Evolutionary conservation across 1,140 invertebrate genomes (phyloP).

Genomic region (Charaxes varanes): DNA sequence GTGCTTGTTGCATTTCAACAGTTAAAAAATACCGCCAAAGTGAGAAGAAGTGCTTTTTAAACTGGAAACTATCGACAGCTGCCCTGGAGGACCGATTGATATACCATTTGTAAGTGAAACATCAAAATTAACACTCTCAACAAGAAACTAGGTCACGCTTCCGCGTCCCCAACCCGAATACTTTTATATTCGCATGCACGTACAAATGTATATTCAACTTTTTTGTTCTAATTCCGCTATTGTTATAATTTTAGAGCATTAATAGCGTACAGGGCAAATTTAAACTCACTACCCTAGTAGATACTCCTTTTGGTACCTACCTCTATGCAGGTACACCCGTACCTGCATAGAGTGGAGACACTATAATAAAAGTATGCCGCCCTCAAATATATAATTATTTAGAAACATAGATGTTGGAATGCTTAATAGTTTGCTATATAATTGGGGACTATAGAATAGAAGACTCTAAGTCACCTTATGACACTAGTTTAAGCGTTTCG

Average conservation of each 20-base stretch:
- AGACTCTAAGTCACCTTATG: too few relatives aligned
- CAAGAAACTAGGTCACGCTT: constrained; percentile 57
- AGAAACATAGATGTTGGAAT: too few relatives aligned
- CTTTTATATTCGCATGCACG: constrained; percentile 28
- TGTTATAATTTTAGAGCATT: constrained; percentile 1
- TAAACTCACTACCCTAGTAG: too few relatives aligned
- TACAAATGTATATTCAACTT: constrained; percentile 9
- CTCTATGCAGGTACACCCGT: too few relatives aligned
- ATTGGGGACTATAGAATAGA: too few relatives aligned
- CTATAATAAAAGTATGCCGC: too few relatives aligned
- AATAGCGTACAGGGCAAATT: too few relatives aligned
- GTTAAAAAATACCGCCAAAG: constrained; percentile 33
- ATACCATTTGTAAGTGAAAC: constrained; percentile 49
- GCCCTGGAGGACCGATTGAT: constrained; percentile 50
- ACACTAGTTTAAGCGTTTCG: too few relatives aligned
- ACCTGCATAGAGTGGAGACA: too few relatives aligned
- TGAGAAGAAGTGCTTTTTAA: constrained; percentile 27
- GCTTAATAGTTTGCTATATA: too few relatives aligned
- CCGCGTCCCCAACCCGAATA: constrained; percentile 46
- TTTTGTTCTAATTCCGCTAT: constrained; percentile 24
- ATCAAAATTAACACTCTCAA: constrained; percentile 8
- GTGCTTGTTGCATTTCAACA: constrained; percentile 7
- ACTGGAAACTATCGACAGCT: constrained; percentile 22
- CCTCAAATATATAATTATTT: too few relatives aligned
- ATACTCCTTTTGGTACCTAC: too few relatives aligned